Base-by-base conservation (phyloP, 2,113 vertebrate species). In the Toxotes jaculatrix region DNA sequence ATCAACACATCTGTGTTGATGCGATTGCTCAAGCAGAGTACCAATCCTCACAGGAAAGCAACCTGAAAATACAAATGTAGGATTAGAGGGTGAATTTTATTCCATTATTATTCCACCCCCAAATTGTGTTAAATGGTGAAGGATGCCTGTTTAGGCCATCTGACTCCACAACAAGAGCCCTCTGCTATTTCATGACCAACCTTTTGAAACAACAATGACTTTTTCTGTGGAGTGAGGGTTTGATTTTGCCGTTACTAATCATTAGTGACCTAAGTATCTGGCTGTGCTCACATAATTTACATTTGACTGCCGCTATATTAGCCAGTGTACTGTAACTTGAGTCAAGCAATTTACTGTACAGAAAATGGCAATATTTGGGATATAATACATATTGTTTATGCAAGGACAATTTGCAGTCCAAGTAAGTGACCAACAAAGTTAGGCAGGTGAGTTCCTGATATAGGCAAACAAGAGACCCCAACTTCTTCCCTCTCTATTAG, bases 1-100 rank as follows among this genome's bases (percentile, higher is more conserved):
- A n/a, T n/a, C n/a, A 32, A 21, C 66, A 63, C 21, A 10, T 61
- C 57, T 63, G 45, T 40, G 34, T 21, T 43, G 55, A 72, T 79
- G 45, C 43, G 17, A 67, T 40, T 78, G 21, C 21, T 61, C 12
- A 56, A 70, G 66, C 34, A 51, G 42, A 51, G 19, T 23, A 53
- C 42, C 13, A n/a, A 32, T 59, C 53, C 19, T 69, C 0, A 1
- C 27, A 23, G 27, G 4, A 57, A 57, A 47, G 51, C 51, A 17
- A 36, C 51, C 14, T 49, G 40, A 36, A 34, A 68, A 67, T 59
- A 47, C 38, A 59, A 57, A 68, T 68, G 31, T 19, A 47, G 64
- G 13, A 49, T 60, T 49, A 65, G 36, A 56, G 23, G 23, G 6
- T 40, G 19, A 3, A 49, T 47, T 66, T 34, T 51, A 32, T 56